These are phyloP conservation scores for Drosophila elegans DNA, from an alignment of 1,140 invertebrate genomes.

Conservation along the genomic window DNA sequence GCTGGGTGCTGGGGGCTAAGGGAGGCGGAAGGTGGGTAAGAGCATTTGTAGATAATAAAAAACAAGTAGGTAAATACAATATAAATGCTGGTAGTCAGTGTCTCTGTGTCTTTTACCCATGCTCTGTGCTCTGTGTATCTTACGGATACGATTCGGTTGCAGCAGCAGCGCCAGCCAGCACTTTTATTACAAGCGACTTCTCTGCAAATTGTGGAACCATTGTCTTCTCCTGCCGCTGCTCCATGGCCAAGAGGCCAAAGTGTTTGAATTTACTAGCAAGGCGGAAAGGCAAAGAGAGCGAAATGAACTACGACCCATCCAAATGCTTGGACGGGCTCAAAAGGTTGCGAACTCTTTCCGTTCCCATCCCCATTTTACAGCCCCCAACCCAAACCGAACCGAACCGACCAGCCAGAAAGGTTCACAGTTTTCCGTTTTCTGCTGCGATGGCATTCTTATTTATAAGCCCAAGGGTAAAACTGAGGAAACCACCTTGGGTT, in stretches of 20 bases:
- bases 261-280: conserved; percentile 80
- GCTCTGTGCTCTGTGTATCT: conserved; percentile 64
- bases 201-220: conserved; percentile 81
- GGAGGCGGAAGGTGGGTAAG: conserved; percentile 47
- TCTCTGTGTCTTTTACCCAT: conserved; percentile 24
- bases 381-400: no score
- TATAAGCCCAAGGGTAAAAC: conserved; percentile 44
- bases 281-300: conserved; percentile 80
- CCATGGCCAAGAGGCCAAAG: conserved; percentile 69
- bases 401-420: conserved; percentile 46
- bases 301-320: conserved; percentile 77
- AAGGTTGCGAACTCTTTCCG: conserved; percentile 33
- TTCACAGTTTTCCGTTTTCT: conserved; percentile 54
- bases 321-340: conserved; percentile 46
- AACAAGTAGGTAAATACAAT: conserved; percentile 84
- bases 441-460: conserved; percentile 61
- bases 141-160: conserved; percentile 79
- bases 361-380: not conserved
- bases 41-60: conserved; percentile 83
- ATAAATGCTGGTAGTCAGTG: conserved; percentile 77
- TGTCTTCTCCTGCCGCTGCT: conserved; percentile 56
- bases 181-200: conserved; percentile 82
- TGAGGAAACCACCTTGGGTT: conserved; percentile 44
- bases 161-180: conserved; percentile 61
- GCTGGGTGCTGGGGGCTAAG: conserved; percentile 4